Evolutionary conservation across 2,797 vertebrate species (phyloP).

Genomic region (Todus mexicanus): DNA sequence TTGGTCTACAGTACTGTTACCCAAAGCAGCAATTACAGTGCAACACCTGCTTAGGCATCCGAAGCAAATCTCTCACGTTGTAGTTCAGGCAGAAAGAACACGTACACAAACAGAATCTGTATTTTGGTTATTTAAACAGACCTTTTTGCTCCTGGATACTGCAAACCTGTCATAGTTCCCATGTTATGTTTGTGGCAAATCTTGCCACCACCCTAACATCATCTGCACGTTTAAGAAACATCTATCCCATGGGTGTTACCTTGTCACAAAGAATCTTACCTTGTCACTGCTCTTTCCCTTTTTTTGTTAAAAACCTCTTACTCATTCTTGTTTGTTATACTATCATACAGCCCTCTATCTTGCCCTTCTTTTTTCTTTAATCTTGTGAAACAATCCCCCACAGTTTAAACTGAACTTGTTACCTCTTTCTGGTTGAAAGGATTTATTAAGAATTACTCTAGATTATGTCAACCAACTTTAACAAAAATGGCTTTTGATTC

Average conservation of each 20-base stretch:
- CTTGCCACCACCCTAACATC: background rate
- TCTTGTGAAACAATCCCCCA: background rate
- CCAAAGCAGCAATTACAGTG: background rate
- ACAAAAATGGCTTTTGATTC: constrained; percentile 41
- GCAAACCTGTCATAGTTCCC: background rate
- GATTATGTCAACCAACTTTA: constrained; percentile 28
- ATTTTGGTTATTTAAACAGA: background rate
- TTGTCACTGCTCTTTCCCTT: background rate
- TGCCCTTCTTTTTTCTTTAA: background rate
- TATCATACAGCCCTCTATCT: background rate
- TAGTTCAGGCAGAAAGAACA: background rate
- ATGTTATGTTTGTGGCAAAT: background rate
- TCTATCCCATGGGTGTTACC: background rate
- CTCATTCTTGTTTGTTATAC: background rate
- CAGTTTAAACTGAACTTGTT: constrained; percentile 22
- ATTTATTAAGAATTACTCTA: constrained; percentile 25
- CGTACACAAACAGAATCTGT: background rate
- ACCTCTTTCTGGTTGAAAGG: constrained; percentile 30
- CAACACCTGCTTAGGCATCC: background rate
- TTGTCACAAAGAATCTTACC: background rate
- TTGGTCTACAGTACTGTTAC: background rate
- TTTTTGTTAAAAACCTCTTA: background rate
- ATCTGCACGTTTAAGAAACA: background rate
- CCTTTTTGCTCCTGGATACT: background rate
- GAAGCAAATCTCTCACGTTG: background rate